Base-by-base conservation (phyloP, 2,113 vertebrate genomes). In the Piaya cayana region DNA sequence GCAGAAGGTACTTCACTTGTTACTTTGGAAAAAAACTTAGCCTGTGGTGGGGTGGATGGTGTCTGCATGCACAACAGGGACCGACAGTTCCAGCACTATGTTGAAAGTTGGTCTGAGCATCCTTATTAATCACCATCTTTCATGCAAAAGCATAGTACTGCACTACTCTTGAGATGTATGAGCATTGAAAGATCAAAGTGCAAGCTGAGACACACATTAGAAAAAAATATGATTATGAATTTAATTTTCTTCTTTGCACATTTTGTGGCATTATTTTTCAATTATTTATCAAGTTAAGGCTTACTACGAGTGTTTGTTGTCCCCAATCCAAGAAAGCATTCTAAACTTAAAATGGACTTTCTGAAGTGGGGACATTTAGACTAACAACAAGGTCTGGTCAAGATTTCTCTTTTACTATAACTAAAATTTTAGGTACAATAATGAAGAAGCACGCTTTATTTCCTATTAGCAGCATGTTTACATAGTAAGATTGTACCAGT, bases 1-100 rank as follows among this genome's bases (percentile, higher is more conserved):
- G 99, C 96, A 99, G 99, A 98, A 99, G 98, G 99, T 99, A 87
- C 12, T 97, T 96, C 74, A 58, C 92, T 81, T 91, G 22, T 64
- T 80, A 42, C 58, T 84, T 81, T 53, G 42, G 29, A 42, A 72
- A 56, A 56, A 59, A 34, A 22, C 9, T 19, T 0, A 2, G 29
- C 8, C 12, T 72, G 8, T 55, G 34, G 13, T 80, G 45, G 36
- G 26, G 5, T 77, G 29, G n/a, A 4, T 70, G 59, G 15, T 83
- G 11, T 89, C 71, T 90, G 22, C 15, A 9, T n/a, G 16, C 19
- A 7, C 32, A 68, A 8, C 30, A 39, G 60, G 19, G 27, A 27
- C 34, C 23, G 25, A 8, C 20, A 76, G 36, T 67, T 75, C 79
- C 62, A 78, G 62, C 89, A 32, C 43, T 36, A 1, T 15, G 25